Evolutionary conservation across 2,113 vertebrate species (phyloP), one percentile per base, ranked within the genome.

Genomic region (Pterophyllum scalare): DNA sequence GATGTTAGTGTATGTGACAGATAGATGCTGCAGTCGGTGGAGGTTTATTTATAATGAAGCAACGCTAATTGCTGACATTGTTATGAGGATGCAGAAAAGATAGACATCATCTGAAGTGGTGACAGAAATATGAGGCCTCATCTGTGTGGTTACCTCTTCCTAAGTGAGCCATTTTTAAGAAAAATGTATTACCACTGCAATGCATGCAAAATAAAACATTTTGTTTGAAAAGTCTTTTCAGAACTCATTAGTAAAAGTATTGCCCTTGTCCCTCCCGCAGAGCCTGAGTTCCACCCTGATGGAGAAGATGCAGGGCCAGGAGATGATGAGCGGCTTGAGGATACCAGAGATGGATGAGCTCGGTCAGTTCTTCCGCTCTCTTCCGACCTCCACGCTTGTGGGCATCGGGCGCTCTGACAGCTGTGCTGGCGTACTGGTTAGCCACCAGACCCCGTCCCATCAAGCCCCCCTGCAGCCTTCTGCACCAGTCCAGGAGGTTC

Each of bases 271-370:
- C 59, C 26, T 54, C 84, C 88, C 87, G 3, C 96, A 99, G 98
- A 99, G 95, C 93, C 93, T 99, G 33, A 95, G 96, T 65, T 94
- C 97, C 86, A 97, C 96, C 0, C 93, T 99, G 77, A 95, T 95
- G 96, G 98, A 99, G 95, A 99, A 97, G 96, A 99, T 99, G 97
- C 98, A 98, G 94, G 96, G 96, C 70, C 97, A 97, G 94, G 98
- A 99, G 82, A 95, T 98, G 91, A 95, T 98, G 93, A 95, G 95
- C 78, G 96, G 97, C 87, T 94, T 98, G 94, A 95, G 96, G 88
- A 95, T 98, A 58, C 97, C 97, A 0, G 98, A 99, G 89, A 94
- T 98, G 60, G 97, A 97, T 0, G 97, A 99, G 62, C 95, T 99
- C 58, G 95, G 97, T 74, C 97, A 97, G 88, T 97, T 98, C 64